Evolutionary conservation across 2,113 vertebrate species (phyloP).

Genomic region (Rhynchopsitta pachyrhyncha): DNA sequence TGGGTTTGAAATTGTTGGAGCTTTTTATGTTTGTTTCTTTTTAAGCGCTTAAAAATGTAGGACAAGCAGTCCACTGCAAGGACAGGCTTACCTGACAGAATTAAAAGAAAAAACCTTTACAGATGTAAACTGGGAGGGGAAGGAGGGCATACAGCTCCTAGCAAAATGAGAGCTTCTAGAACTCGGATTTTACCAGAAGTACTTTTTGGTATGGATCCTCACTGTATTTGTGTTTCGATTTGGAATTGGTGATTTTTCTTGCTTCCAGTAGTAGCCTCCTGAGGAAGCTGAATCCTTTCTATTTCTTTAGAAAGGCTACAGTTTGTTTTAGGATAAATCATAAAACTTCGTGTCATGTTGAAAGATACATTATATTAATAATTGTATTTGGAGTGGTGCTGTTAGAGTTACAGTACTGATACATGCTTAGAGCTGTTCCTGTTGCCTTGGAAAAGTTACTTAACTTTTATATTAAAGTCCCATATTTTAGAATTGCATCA

Average conservation of each 20-base stretch:
- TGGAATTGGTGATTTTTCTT: neutral
- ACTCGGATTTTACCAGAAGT: neutral
- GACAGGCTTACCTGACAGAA: neutral
- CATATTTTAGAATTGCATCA: constrained; percentile 43
- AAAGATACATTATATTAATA: neutral
- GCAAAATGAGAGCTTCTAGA: neutral
- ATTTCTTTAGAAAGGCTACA: neutral
- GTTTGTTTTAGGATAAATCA: neutral
- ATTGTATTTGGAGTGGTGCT: neutral
- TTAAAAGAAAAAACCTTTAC: neutral
- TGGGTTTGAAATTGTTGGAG: neutral
- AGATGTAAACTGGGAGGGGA: neutral
- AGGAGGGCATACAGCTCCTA: neutral
- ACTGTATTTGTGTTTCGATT: neutral
- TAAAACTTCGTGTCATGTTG: neutral
- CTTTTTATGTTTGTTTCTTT: neutral
- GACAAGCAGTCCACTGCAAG: neutral
- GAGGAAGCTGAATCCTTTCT: neutral
- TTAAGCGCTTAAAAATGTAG: neutral
- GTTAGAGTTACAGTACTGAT: neutral
- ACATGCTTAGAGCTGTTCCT: neutral
- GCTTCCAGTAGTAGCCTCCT: neutral
- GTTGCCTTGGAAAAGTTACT: constrained; percentile 16
- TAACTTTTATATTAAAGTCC: constrained; percentile 11
- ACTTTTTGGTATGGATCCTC: neutral